Evolutionary conservation across 2,113 vertebrate genomes (phyloP).

Genomic region (Regulus satrapa): DNA sequence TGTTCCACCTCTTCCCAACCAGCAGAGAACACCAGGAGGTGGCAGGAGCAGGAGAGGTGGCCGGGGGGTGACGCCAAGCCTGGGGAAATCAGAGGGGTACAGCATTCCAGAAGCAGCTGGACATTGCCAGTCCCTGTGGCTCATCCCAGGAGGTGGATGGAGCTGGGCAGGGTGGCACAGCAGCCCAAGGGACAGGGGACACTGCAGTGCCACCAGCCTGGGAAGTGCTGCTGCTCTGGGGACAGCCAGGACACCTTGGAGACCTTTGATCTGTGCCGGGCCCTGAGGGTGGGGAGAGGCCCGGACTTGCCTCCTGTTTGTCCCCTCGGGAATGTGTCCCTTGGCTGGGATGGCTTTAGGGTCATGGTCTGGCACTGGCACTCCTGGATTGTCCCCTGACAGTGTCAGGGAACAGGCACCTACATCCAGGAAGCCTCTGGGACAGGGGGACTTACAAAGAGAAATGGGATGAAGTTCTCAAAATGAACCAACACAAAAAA

Average conservation of each 20-base stretch:
- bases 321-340: not conserved
- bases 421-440: rapidly evolving
- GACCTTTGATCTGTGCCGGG: rapidly evolving
- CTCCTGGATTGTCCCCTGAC: not conserved
- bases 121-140: not conserved
- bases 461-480: not conserved
- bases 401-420: not conserved
- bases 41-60: not conserved
- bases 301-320: rapidly evolving
- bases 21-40: not conserved
- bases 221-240: not conserved
- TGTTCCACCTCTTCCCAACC: not conserved
- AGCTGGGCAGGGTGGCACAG: not conserved
- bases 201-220: not conserved
- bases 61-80: not conserved
- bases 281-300: not conserved
- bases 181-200: not conserved
- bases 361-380: not conserved
- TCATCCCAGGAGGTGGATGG: not conserved
- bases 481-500: not conserved
- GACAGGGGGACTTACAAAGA: not conserved
- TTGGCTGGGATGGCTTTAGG: not conserved
- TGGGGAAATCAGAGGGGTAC: not conserved
- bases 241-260: not conserved
- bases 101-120: not conserved